Evolutionary conservation across 2,888 invertebrate genomes (phyloP).

Genomic region (Ennomos quercinarius): DNA sequence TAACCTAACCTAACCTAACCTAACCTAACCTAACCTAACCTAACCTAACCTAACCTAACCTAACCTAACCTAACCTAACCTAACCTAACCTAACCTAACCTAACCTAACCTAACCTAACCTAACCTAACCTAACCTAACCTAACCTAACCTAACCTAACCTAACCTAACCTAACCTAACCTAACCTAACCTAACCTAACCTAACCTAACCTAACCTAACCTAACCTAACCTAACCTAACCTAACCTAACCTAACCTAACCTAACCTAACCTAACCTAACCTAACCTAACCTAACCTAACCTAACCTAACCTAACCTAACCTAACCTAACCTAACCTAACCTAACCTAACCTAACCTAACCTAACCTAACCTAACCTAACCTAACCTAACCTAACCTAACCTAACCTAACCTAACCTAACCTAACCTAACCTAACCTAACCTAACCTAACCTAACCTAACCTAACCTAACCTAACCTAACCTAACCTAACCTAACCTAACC

Average conservation of each 20-base stretch:
- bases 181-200: constrained; percentile 25
- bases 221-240: constrained; percentile 25
- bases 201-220: constrained; percentile 25
- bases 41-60: constrained; percentile 25
- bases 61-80: constrained; percentile 25
- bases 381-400: constrained; percentile 16
- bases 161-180: constrained; percentile 21
- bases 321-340: constrained; percentile 25
- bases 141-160: constrained; percentile 25
- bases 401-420: constrained; percentile 19
- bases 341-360: constrained; percentile 25
- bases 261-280: constrained; percentile 25
- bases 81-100: constrained; percentile 25
- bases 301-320: constrained; percentile 25
- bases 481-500: constrained; percentile 19
- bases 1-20: constrained; percentile 16
- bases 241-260: constrained; percentile 25
- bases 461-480: constrained; percentile 19
- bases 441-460: constrained; percentile 19
- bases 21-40: constrained; percentile 16
- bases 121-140: constrained; percentile 25
- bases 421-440: constrained; percentile 19
- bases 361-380: constrained; percentile 24
- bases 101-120: constrained; percentile 25
- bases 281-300: constrained; percentile 25